Evolutionary conservation across 2,113 vertebrate genomes (phyloP), one percentile per base, ranked within the genome.

Genomic region (Trichomycterus rosablanca): DNA sequence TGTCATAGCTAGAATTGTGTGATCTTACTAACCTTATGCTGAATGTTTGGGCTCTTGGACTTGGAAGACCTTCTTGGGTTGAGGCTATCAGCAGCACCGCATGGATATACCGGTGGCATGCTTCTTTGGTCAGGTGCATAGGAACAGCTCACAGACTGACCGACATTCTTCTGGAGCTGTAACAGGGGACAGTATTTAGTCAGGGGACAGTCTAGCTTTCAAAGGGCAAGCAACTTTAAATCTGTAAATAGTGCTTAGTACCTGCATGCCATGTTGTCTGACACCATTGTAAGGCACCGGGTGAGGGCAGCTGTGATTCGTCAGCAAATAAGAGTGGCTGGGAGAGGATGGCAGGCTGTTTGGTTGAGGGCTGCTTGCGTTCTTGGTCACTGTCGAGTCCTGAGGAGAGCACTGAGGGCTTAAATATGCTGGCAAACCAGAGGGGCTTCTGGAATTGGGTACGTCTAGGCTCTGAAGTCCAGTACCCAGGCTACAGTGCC

Each of bases 351-450:
- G 87, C 66, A 90, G 76, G 52, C 89, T 91, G 82, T 81, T 89
- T 58, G 89, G 91, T 71, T 92, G 93, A 0, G 95, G 93, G 76
- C 93, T 95, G 49, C 84, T 83, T 1, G 89, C 79, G 6, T 82
- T 72, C 34, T 86, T 88, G 32, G 87, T 87, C 0, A 88, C 77
- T 0, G 94, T 90, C 0, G 93, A 95, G 68, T 95, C 92, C 75
- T 94, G 92, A 0, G 96, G 96, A 0, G 96, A 97, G 70, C 92
- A 93, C 80, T 97, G 93, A 0, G 96, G 95, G 74, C 93, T 98
- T 63, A 97, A 89, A 76, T 97, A 97, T 1, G 95, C 88, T 0
- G 94, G 88, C 71, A 93, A 81, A 20, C 83, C 68, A 8, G 84
- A 69, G 62, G 85, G 80, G 79, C 78, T 88, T 48, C 83, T 84